Conservation (phyloP, 2,113 vertebrate species). For the Anas platyrhynchos region DNA sequence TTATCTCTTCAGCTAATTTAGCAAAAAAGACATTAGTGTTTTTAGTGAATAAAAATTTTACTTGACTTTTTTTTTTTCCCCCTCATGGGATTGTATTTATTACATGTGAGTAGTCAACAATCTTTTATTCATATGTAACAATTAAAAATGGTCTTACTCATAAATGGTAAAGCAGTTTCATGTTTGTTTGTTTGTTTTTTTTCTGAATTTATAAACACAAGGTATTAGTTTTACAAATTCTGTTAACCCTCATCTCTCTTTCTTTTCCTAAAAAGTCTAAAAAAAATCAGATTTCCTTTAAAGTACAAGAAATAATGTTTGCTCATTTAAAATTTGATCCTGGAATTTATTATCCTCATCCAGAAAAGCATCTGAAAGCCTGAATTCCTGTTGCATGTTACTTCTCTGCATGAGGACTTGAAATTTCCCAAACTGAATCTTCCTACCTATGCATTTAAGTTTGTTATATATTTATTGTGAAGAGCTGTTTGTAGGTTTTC, state of each 20-base stretch:
- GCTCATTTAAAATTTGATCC: not conserved
- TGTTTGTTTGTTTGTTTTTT: not conserved
- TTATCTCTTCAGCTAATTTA: not conserved
- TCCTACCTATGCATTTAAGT: not conserved
- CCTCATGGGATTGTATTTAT: not conserved
- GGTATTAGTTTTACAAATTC: not conserved
- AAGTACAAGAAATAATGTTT: not conserved
- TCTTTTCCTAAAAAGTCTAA: not conserved
- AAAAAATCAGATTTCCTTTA: not conserved
- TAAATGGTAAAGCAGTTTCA: not conserved
- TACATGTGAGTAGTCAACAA: not conserved
- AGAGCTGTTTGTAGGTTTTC: not conserved
- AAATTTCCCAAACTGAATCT: not conserved
- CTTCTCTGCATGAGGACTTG: not conserved
- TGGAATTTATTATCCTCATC: not conserved
- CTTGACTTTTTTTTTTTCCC: not conserved
- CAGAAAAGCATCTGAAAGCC: not conserved
- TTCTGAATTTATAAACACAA: not conserved
- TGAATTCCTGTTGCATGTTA: not conserved
- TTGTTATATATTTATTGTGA: not conserved
- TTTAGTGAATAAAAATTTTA: not conserved
- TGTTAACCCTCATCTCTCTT: not conserved
- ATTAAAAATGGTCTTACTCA: not conserved
- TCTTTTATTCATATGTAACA: not conserved
- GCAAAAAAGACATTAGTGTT: not conserved